Evolutionary conservation across 1,140 invertebrate species (phyloP).

Genomic region (Drosophila fuyamai): DNA sequence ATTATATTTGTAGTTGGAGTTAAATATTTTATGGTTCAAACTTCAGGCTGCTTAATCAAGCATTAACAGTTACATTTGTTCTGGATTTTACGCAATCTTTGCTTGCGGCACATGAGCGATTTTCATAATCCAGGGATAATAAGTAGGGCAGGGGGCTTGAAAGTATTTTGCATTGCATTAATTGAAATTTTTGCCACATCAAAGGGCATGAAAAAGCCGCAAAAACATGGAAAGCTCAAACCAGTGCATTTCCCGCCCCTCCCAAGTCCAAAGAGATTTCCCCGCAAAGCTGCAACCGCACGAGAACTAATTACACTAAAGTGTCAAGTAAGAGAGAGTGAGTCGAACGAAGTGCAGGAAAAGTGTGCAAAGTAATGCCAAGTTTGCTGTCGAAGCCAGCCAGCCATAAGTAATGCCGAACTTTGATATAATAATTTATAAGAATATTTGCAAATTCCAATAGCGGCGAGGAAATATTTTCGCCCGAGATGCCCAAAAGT

Average conservation of each 20-base stretch:
- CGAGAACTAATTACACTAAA: constrained; percentile 50
- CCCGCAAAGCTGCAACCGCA: constrained; percentile 22
- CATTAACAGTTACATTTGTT: constrained; percentile 9
- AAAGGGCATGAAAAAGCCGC: constrained; percentile 48
- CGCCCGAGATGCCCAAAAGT: constrained; percentile 61
- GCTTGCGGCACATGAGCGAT: not conserved
- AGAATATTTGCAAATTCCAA: constrained; percentile 60
- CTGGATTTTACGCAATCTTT: not conserved
- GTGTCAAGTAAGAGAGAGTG: constrained; percentile 35
- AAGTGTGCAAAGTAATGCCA: constrained; percentile 1
- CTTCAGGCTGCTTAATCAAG: constrained; percentile 14
- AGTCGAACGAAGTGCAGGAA: not conserved
- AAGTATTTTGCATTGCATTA: constrained; percentile 60
- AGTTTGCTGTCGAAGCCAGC: constrained; percentile 30
- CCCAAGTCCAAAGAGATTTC: constrained; percentile 9
- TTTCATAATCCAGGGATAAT: not conserved
- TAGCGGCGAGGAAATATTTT: constrained; percentile 49
- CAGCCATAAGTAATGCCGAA: constrained; percentile 49
- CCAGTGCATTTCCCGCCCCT: constrained; percentile 7
- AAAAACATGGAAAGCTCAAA: constrained; percentile 18
- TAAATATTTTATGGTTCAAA: not conserved
- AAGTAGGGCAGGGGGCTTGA: not conserved
- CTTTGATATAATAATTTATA: constrained; percentile 61
- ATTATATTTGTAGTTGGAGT: not conserved
- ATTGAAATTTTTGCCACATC: constrained; percentile 67